Conservation (phyloP, 2,113 vertebrate species). For the Hiodon alosoides region DNA sequence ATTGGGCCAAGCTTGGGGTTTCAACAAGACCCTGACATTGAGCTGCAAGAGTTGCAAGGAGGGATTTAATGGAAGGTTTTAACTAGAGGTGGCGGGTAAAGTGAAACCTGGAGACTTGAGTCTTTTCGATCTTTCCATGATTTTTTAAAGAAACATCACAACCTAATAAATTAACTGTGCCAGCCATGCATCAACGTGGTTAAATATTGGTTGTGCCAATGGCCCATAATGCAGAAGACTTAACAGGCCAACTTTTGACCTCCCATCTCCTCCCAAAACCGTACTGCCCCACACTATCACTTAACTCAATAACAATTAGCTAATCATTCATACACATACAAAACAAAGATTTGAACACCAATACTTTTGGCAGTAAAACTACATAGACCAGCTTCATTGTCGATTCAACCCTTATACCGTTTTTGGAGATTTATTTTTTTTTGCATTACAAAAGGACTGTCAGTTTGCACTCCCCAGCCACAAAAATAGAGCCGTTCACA, state of each 20-base stretch:
- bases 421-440: no score
- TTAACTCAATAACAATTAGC: not conserved
- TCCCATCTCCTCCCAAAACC: not conserved
- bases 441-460: no score
- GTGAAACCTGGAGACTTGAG: not conserved
- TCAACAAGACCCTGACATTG: not conserved
- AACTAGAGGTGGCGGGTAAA: not conserved
- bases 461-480: not conserved
- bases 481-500: not conserved
- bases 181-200: not conserved
- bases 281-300: not conserved
- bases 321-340: not conserved
- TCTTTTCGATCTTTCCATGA: not conserved
- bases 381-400: not conserved
- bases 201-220: not conserved
- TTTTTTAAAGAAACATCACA: not conserved
- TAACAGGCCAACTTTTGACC: not conserved
- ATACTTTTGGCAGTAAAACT: not conserved
- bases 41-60: not conserved
- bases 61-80: not conserved
- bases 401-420: not conserved
- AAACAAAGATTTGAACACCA: not conserved
- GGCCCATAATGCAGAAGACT: not conserved
- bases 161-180: not conserved
- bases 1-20: not conserved